Evolutionary conservation across 2,113 vertebrate genomes (phyloP).

Genomic region (Hippocampus mohnikei): DNA sequence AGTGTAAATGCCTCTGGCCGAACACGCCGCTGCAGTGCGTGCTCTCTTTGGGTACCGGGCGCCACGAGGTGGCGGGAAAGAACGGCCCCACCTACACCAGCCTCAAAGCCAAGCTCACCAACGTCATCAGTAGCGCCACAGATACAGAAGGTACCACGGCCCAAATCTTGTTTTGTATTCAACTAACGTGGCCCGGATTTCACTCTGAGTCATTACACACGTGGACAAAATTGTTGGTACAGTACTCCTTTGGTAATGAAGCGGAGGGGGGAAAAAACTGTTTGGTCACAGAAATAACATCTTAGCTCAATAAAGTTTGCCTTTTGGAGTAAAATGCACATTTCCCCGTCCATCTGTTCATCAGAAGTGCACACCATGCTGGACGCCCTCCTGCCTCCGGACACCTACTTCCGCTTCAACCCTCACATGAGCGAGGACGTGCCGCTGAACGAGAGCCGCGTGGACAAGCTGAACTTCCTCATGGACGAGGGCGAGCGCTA

Average conservation of each 20-base stretch:
- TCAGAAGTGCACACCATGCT: conserved; percentile 95
- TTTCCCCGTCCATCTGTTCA: background rate
- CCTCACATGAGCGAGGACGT: conserved; percentile 90
- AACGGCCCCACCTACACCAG: conserved; percentile 81
- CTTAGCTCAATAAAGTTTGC: too few species aligned
- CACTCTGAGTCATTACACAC: too few species aligned
- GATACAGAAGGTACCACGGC: conserved; percentile 85
- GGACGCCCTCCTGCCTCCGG: conserved; percentile 85
- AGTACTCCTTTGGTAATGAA: too few species aligned
- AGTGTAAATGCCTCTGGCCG: conserved; percentile 95
- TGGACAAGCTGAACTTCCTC: conserved; percentile 85
- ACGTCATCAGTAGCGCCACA: conserved; percentile 95
- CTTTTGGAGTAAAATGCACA: too few species aligned
- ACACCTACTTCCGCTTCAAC: conserved; percentile 96
- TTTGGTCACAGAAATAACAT: too few species aligned
- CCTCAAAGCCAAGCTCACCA: conserved; percentile 86
- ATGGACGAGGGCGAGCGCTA: conserved; percentile 83
- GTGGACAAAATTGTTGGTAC: too few species aligned
- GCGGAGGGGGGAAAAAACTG: too few species aligned
- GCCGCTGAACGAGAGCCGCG: conserved; percentile 86
- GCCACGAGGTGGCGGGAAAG: conserved; percentile 76
- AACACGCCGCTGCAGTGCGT: conserved; percentile 87
- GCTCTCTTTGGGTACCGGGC: conserved; percentile 89
- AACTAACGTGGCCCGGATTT: too few species aligned
- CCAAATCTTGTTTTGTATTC: too few species aligned